Percentiles rank a stretch among this genome's conserved stretches.
These are phyloP conservation scores for Zaprionus nigranus DNA, from an alignment of 1,140 invertebrate species.

Conservation along the genomic window DNA sequence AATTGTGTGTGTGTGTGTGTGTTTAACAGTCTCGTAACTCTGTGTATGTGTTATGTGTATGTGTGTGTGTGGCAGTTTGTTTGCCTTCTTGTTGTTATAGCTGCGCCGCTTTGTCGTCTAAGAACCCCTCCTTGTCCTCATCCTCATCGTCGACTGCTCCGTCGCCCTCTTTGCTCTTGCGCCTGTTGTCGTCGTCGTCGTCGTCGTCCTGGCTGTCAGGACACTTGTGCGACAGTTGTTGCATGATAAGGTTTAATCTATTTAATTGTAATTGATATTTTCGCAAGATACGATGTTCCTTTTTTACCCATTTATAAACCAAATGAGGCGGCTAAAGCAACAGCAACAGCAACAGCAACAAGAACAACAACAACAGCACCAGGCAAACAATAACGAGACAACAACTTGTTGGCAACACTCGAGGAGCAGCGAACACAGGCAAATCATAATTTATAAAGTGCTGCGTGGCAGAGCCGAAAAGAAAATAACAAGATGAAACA, in stretches of 20 bases:
- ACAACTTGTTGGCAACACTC: conserved; percentile 61
- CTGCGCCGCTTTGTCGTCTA: conserved; percentile 39
- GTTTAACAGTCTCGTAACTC: conserved; percentile 41
- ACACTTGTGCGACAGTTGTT: conserved; percentile 82
- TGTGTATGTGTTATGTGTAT: conserved; percentile 54
- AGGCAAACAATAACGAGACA: conserved; percentile 16
- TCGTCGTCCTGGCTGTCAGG: conserved; percentile 58
- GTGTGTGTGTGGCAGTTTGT: conserved; percentile 45
- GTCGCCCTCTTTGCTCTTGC: neutral
- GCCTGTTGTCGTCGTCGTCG: conserved; percentile 21
- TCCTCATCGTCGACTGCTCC: conserved; percentile 7
- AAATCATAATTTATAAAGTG: conserved; percentile 72
- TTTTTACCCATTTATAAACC: conserved; percentile 71
- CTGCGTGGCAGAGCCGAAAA: conserved; percentile 33
- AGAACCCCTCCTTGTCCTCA: conserved; percentile 32
- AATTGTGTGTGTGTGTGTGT: conserved; percentile 61
- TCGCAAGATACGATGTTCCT: conserved; percentile 70
- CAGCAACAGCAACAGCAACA: conserved; percentile 51
- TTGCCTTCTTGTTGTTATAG: conserved; percentile 56
- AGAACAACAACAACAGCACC: conserved; percentile 24
- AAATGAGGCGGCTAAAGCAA: conserved; percentile 74
- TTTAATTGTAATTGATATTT: conserved; percentile 83
- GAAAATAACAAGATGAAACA: conserved; percentile 16
- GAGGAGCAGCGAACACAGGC: conserved; percentile 34
- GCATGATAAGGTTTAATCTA: conserved; percentile 83